These are phyloP conservation scores for Origma solitaria DNA, from an alignment of 2,113 vertebrate species.

Conservation along the genomic window DNA sequence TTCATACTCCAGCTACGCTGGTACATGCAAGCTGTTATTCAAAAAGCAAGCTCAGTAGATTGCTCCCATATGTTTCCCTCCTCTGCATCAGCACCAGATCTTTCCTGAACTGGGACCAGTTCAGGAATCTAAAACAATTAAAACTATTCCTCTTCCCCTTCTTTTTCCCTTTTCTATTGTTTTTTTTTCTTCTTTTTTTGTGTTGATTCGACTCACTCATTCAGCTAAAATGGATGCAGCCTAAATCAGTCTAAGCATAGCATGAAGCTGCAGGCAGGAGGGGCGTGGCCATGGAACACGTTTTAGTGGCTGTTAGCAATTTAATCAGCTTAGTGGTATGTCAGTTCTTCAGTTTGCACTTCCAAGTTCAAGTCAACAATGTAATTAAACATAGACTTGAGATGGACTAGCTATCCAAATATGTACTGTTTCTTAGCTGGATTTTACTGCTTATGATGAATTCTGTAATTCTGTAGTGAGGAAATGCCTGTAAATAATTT, in stretches of 20 bases:
- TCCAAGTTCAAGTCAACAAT: neutral
- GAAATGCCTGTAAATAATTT: neutral
- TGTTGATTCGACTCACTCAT: neutral
- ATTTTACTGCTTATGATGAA: neutral
- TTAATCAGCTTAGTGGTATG: neutral
- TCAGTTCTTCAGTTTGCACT: neutral
- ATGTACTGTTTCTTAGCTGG: neutral
- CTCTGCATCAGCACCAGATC: neutral
- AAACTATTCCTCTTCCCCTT: fast-evolving
- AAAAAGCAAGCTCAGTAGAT: neutral
- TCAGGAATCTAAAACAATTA: neutral
- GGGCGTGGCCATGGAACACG: fast-evolving
- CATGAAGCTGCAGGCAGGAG: neutral
- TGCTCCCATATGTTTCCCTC: neutral
- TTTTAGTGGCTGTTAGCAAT: neutral
- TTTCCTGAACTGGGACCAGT: neutral
- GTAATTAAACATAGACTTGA: neutral
- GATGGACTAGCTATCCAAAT: neutral
- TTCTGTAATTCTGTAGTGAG: neutral
- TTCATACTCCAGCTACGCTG: fast-evolving
- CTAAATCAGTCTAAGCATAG: neutral
- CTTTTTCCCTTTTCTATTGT: neutral
- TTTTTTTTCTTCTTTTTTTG: neutral
- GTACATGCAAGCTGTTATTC: neutral
- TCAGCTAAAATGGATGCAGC: fast-evolving